Evolutionary conservation across 2,113 vertebrate species (phyloP).

Genomic region (Capreolus pygargus): DNA sequence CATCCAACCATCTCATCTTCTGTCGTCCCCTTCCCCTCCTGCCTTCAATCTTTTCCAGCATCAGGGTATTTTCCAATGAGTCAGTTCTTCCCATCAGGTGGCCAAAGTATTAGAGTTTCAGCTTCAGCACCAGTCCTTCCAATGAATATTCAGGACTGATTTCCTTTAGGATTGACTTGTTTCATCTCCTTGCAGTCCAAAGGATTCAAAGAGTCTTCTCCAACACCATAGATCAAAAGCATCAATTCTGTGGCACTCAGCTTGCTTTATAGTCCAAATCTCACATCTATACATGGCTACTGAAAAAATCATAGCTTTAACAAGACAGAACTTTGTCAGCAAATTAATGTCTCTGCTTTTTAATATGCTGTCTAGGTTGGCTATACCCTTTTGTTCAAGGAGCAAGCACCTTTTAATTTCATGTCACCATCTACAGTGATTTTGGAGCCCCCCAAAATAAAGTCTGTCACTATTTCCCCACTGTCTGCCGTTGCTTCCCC

Average conservation of each 20-base stretch:
- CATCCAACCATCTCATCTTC: neutral
- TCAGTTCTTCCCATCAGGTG: neutral
- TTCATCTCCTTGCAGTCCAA: neutral
- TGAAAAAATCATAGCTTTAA: neutral
- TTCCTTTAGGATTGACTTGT: neutral
- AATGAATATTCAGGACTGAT: neutral
- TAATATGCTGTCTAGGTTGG: too few relatives aligned
- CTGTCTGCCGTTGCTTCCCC: too few relatives aligned
- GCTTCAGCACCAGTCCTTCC: neutral
- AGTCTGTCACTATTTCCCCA: too few relatives aligned
- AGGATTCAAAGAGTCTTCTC: neutral
- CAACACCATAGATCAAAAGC: neutral
- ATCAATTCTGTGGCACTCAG: neutral
- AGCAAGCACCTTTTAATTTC: too few relatives aligned
- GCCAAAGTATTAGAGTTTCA: neutral
- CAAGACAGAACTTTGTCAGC: neutral
- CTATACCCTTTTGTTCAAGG: too few relatives aligned
- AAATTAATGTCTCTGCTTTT: neutral
- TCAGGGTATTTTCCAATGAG: neutral
- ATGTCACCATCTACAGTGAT: too few relatives aligned
- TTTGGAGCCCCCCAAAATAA: too few relatives aligned
- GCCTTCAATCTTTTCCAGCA: neutral
- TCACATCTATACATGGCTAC: neutral
- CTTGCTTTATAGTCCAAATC: neutral
- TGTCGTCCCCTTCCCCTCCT: neutral